phyloP scores from a whole-genome alignment of 2,797 vertebrate species.

The Florisuga fusca region DNA sequence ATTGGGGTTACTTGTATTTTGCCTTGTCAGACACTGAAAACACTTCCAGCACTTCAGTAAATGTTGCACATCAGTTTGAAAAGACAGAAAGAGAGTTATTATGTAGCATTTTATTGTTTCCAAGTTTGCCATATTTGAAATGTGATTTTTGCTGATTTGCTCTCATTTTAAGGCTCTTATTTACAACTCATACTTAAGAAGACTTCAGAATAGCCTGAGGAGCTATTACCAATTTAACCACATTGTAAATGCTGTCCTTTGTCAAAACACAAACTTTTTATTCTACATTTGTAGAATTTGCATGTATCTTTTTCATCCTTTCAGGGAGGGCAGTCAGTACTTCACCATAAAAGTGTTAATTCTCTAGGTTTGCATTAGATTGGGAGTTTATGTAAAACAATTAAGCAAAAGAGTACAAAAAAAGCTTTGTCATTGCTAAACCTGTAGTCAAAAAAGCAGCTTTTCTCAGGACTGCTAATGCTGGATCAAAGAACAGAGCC shows the following conservation, averaged over 20 bases:
- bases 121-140: neutral
- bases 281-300: neutral
- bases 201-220: neutral
- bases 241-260: neutral
- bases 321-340: neutral
- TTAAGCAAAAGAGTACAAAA: conserved; percentile 17
- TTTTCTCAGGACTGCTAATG: conserved; percentile 47
- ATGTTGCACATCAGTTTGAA: neutral
- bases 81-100: neutral
- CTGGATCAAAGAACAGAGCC: conserved; percentile 32
- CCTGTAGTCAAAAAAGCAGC: conserved; percentile 48
- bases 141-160: neutral
- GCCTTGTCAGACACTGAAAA: neutral
- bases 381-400: conserved; percentile 23
- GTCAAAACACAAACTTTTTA: neutral
- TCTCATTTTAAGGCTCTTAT: neutral
- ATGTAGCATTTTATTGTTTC: neutral
- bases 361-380: neutral
- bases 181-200: neutral
- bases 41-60: neutral
- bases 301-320: neutral
- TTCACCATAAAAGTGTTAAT: neutral
- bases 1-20: neutral
- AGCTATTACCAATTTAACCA: neutral
- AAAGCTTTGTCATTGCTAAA: conserved; percentile 40